phyloP scores from a whole-genome alignment of 2,113 vertebrate species.

The Pteronura brasiliensis region DNA sequence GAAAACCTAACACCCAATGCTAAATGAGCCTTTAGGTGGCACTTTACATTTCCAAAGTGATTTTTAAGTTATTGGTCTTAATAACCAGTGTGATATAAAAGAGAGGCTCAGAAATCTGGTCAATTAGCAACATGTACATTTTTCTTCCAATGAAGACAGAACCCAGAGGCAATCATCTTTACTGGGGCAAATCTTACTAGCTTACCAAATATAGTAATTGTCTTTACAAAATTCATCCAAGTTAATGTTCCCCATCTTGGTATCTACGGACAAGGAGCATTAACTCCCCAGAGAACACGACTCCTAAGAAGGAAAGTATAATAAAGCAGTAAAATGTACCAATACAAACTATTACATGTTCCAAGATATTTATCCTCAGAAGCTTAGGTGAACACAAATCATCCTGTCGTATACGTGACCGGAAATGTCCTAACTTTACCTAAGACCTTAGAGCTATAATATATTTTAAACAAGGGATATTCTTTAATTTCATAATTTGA shows the following conservation, averaged over 20 bases:
- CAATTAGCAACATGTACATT: background rate
- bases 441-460: background rate
- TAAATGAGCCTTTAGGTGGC: background rate
- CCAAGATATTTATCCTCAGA: background rate
- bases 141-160: conserved; percentile 43
- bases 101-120: background rate
- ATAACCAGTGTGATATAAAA: background rate
- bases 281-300: background rate
- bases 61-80: conserved; percentile 7
- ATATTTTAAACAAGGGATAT: background rate
- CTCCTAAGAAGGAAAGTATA: conserved; percentile 1
- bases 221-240: background rate
- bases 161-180: background rate
- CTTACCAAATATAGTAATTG: background rate
- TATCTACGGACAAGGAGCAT: background rate
- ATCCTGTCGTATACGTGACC: background rate
- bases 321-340: conserved; percentile 29
- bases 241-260: background rate
- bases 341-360: background rate
- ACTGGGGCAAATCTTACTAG: background rate
- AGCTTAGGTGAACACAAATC: conserved; percentile 2
- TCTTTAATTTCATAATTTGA: background rate
- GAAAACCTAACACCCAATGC: background rate
- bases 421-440: background rate
- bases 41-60: conserved; percentile 32